A percentile compares a stretch with the other conserved stretches of the same genome.
phyloP scores from a whole-genome alignment of 2,888 invertebrate species.

The Tiliacea aurago region DNA sequence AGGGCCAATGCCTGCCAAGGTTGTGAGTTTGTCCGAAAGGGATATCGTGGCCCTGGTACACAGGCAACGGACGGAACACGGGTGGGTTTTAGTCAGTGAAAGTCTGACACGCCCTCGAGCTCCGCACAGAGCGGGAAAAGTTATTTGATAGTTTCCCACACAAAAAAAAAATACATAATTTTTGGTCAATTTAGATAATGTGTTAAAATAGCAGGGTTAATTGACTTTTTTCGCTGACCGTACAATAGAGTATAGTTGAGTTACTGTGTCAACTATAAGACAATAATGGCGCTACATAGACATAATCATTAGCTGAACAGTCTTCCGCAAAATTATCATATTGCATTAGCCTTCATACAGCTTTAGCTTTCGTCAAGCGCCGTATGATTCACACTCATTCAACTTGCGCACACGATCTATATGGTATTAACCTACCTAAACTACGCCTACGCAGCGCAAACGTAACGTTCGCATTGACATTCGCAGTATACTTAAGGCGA shows the following conservation, averaged over 20 bases:
- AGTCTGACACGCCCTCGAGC: too few species aligned
- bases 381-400: too few species aligned
- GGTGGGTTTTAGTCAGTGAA: too few species aligned
- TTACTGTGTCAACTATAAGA: neutral
- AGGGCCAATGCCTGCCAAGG: too few species aligned
- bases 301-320: neutral
- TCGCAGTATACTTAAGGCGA: neutral
- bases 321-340: neutral
- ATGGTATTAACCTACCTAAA: too few species aligned
- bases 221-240: neutral
- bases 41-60: too few species aligned
- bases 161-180: neutral
- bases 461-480: neutral
- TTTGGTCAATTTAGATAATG: neutral
- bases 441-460: neutral
- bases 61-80: too few species aligned
- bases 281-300: neutral
- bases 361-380: neutral
- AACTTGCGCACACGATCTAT: too few species aligned
- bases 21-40: too few species aligned
- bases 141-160: too few species aligned
- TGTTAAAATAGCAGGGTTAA: neutral
- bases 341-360: neutral
- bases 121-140: too few species aligned
- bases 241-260: neutral